These are phyloP conservation scores for Mesoligia furuncula DNA, from an alignment of 2,888 invertebrate species.

Conservation along the genomic window DNA sequence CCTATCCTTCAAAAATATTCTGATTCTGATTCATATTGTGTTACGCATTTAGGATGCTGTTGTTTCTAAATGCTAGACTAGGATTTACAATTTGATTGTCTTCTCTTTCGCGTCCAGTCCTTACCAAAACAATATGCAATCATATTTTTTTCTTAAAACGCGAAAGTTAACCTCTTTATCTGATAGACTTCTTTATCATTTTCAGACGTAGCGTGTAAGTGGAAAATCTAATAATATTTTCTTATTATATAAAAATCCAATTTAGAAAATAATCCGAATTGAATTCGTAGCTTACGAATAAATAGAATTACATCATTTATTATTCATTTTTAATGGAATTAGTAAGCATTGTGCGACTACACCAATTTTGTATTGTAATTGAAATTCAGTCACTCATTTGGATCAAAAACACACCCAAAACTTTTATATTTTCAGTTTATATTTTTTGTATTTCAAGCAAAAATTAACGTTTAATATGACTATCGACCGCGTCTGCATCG, in stretches of 20 bases:
- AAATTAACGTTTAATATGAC: background rate
- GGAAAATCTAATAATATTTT: conserved; percentile 40
- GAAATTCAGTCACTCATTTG: background rate
- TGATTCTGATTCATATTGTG: background rate
- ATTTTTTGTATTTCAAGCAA: background rate
- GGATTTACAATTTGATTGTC: background rate
- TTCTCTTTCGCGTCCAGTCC: background rate
- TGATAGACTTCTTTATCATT: background rate
- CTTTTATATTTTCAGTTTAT: background rate
- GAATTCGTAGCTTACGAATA: conserved; percentile 36
- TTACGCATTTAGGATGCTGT: background rate
- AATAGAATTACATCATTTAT: conserved; percentile 31
- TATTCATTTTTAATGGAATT: conserved; percentile 48
- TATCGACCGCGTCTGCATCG: background rate
- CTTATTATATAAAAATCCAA: conserved; percentile 26
- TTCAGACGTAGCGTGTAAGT: background rate
- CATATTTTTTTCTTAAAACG: background rate
- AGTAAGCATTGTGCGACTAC: conserved; percentile 4
- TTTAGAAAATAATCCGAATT: conserved; percentile 40
- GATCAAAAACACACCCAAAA: background rate
- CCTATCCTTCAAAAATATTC: background rate
- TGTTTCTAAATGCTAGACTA: background rate
- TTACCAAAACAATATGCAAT: background rate
- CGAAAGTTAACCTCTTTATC: background rate
- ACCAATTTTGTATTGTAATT: conserved; percentile 18